Base-by-base conservation (phyloP, 2,113 vertebrate species). In the Tragelaphus buxtoni region DNA sequence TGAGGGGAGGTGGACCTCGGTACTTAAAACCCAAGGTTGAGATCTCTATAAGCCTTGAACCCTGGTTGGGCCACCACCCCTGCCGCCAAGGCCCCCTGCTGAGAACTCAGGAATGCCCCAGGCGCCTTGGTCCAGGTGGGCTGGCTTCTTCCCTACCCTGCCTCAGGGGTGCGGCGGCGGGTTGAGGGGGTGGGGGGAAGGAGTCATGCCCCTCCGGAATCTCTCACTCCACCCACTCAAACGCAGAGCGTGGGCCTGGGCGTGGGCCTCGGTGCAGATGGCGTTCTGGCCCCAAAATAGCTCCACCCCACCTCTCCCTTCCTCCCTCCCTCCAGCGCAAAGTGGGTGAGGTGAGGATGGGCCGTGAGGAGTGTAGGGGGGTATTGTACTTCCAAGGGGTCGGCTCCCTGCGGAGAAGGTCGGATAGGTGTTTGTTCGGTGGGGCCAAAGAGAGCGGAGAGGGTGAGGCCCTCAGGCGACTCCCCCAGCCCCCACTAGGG, bases 211-310 rank as follows among this genome's bases (percentile, higher is more conserved):
- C 93, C 95, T 80, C 83, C 55, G n/a, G 77, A 42, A 16, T 51
- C 61, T 58, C 32, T 82, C 77, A 77, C 61, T 47, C 84, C 92
- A 10, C 28, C 60, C 45, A 69, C n/a, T 61, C 93, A 79, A 72
- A 69, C 30, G 35, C 79, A 26, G 55, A 91, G 65, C 65, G 81
- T 60, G 92, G 94, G 85, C 83, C 93, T 95, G 83, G 96, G 97
- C 95, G 93, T 97, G 96, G 95, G 97, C 92, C 95, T 86, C 60
- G 0, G 88, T 69, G 88, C 96, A 96, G 92, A 96, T 95, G 96
- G 95, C 92, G 88, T 80, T 45, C 89, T 13, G 82, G 93, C 89
- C 96, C 95, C 95, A 95, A 87, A 97, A 97, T 97, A 96, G 82
- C 93, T 91, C 69, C 87, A 86, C 91, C 42, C 89, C 49, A 26